Percentiles rank a stretch among this genome's conserved stretches.
phyloP scores from a whole-genome alignment of 2,797 vertebrate genomes.

The Lagodon rhomboides region DNA sequence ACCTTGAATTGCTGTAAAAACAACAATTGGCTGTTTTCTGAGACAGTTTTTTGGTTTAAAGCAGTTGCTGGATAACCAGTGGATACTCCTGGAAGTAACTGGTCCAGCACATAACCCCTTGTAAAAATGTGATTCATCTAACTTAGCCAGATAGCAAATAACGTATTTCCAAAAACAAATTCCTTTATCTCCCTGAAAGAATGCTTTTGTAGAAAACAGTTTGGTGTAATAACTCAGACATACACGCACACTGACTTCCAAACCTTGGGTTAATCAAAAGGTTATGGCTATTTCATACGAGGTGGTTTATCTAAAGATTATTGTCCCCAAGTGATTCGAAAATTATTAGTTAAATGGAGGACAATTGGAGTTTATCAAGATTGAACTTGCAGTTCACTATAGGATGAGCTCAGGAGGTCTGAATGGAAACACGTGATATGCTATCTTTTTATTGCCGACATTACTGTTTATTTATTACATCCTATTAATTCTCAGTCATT shows the following conservation, averaged over 20 bases:
- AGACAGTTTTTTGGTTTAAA: too few species aligned
- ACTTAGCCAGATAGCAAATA: not conserved
- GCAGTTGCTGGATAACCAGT: not conserved
- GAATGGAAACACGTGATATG: conserved; percentile 49
- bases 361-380: conserved; percentile 41
- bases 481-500: conserved; percentile 65
- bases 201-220: not conserved
- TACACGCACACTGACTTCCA: conserved; percentile 2
- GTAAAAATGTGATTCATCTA: not conserved
- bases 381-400: conserved; percentile 25
- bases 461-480: conserved; percentile 69
- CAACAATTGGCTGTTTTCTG: not conserved
- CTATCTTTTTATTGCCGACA: conserved; percentile 62
- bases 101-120: not conserved
- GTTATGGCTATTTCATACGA: conserved; percentile 9
- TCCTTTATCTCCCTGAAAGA: not conserved
- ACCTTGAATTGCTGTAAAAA: not conserved
- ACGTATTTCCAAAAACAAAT: conserved; percentile 15
- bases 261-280: conserved; percentile 10
- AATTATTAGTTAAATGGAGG: conserved; percentile 21
- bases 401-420: conserved; percentile 29
- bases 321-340: conserved; percentile 4
- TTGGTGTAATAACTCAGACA: not conserved
- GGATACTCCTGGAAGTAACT: not conserved
- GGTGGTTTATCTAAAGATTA: conserved; percentile 27